Percentiles rank a stretch among this genome's conserved stretches.
Evolutionary conservation across 2,113 vertebrate genomes (phyloP).

Genomic region (Etheostoma spectabile): DNA sequence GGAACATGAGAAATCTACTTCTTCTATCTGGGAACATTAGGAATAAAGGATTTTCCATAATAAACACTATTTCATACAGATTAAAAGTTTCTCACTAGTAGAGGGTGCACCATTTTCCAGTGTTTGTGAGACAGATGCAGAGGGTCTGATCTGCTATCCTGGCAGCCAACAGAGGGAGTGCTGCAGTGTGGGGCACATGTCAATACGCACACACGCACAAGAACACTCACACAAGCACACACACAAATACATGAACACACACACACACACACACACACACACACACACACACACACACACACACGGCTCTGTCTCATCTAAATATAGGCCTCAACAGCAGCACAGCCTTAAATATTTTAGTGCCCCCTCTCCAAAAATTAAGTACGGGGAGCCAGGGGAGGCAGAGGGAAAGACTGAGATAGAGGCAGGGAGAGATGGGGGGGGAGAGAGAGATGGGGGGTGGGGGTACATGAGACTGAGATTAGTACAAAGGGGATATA

Average conservation of each 20-base stretch:
- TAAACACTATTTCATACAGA: background rate
- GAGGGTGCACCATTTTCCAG: background rate
- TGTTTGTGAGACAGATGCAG: slow-evolving; percentile 31
- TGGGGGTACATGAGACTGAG: slow-evolving; percentile 23
- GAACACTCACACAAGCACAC: slow-evolving; percentile 14
- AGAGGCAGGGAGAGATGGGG: slow-evolving; percentile 10
- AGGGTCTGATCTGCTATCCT: slow-evolving; percentile 23
- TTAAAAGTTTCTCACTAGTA: background rate
- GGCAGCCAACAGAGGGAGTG: slow-evolving; percentile 32
- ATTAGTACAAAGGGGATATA: slow-evolving; percentile 50
- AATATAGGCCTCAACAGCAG: slow-evolving; percentile 75
- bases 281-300: slow-evolving; percentile 4
- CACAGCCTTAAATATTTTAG: slow-evolving; percentile 83
- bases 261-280: slow-evolving; percentile 25
- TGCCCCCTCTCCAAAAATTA: slow-evolving; percentile 61
- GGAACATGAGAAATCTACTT: background rate
- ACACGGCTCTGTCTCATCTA: slow-evolving; percentile 61
- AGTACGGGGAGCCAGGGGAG: slow-evolving; percentile 9
- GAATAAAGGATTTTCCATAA: background rate
- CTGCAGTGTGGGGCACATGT: slow-evolving; percentile 43
- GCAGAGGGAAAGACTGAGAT: background rate
- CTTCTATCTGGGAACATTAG: background rate
- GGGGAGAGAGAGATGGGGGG: background rate
- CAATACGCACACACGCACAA: slow-evolving; percentile 3
- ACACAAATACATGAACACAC: slow-evolving; percentile 25